Base-by-base conservation (phyloP, 2,113 vertebrate genomes). In the Cinclus mexicanus region DNA sequence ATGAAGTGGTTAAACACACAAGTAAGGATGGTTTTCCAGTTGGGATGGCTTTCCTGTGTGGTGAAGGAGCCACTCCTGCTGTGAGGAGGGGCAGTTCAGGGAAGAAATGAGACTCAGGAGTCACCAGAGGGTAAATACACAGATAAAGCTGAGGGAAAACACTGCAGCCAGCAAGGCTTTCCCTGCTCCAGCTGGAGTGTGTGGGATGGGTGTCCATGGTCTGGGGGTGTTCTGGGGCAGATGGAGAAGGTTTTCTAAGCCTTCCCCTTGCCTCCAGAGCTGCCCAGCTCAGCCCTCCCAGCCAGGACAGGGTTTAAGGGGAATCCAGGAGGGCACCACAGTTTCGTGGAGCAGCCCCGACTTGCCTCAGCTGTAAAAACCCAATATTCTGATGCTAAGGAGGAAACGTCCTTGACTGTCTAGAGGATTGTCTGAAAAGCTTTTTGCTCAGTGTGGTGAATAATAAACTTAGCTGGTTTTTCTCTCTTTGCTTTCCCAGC, bases 401-500 rank as follows among this genome's bases (percentile, higher is more conserved):
- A 50, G 55, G 46, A 72, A 89, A 26, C 69, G 37, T 74, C 47
- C 90, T 18, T 52, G 61, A 14, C 50, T 50, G 25, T 35, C 75
- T 81, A 3, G 61, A 80, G 80, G 63, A 9, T 7, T 13, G 46
- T 18, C 90, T 92, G 63, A 50, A 81, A 86, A 77, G 63, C 14
- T 21, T 53, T 89, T 81, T 41, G 26, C n/a, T 77, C 35, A 39
- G 55, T 1, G 0, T 39, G 3, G 12, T n/a, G 56, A 93, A 93
- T 81, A 90, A 89, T 68, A 50, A 67, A 59, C 82, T 68, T 59
- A 4, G 65, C 16, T 93, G 18, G 68, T 95, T 96, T 63, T 26
- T 57, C 63, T 88, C 67, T 83, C 68, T 93, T 96, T 56, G 95
- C 94, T 89, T 91, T 69, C 63, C 78, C 97, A 99, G 99, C 98